Evolutionary conservation across 2,888 invertebrate genomes (phyloP), one percentile per base, ranked within the genome.

Genomic region (Artemia sp.): DNA sequence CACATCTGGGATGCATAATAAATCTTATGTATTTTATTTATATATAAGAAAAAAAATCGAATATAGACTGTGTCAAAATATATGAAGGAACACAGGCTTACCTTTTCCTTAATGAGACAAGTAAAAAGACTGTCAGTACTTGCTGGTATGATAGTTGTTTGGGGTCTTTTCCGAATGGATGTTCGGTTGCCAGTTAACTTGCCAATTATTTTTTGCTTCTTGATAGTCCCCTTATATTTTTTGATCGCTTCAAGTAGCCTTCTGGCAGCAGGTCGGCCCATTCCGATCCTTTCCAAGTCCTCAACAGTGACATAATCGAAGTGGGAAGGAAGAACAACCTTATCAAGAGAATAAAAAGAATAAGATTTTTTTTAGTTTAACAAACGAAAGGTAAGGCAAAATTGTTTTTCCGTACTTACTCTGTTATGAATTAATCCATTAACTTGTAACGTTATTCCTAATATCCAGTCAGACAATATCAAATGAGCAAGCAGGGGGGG

Each of bases 261-360:
- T 52, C 95, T 83, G 6, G 92, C 87, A 5, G 93, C 96, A 69
- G 96, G 96, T 77, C 90, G 91, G 68, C 94, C 92, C 77, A 97
- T 84, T 2, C 96, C 96, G 76, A 95, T 89, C 76, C 90, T 89
- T 77, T 94, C 94, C 76, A 97, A 82, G 80, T 97, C 96, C 74
- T 94, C 93, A 0, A 89, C 82, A 76, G 90, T 90, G n/a, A 97
- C 96, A 83, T 90, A 93, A 76, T 96, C 94, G 78, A 98, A 98
- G 80, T 98, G 98, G 69, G 92, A 88, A 75, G 96, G 79, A 72
- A 92, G 83, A 52, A 96, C 92, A 71, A 95, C 86, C 84, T 90
- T 83, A 58, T 14, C 7, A 12, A 11, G 12, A 12, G 8, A 14
- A 64, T 7, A 50, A 12, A 12, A 24, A 52, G 19, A 19, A 50